Conservation (phyloP, 1,140 invertebrate genomes). For the Pseudomyrmex cubaensis region DNA sequence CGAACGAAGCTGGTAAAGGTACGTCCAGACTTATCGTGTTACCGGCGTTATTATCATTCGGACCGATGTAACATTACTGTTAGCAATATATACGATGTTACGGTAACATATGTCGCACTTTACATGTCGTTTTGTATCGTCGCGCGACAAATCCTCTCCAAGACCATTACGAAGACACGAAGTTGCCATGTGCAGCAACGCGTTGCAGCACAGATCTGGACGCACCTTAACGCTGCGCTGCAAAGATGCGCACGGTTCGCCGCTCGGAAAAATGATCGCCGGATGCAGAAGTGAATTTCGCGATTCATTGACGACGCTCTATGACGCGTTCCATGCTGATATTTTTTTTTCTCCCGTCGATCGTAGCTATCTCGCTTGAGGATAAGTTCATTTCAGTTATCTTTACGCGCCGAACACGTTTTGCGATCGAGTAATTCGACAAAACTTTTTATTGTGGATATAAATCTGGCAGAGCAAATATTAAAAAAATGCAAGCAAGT, state of each 20-base stretch:
- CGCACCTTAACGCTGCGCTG: neutral
- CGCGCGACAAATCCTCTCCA: too few species aligned
- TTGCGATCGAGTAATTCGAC: too few species aligned
- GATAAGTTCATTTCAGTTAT: neutral
- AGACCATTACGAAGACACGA: too few species aligned
- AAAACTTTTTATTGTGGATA: too few species aligned
- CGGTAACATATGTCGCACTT: too few species aligned
- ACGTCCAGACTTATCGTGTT: neutral
- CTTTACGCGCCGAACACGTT: too few species aligned
- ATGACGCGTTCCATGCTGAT: neutral
- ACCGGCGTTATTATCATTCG: too few species aligned
- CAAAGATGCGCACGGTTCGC: neutral
- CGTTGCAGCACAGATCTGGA: neutral
- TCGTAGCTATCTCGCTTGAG: neutral
- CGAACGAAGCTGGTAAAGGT: neutral
- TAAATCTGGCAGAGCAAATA: too few species aligned
- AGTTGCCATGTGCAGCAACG: neutral
- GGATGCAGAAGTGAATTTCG: conserved; percentile 13
- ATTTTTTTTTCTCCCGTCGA: neutral
- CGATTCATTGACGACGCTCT: neutral
- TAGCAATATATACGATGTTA: too few species aligned
- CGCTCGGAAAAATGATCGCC: conserved; percentile 3
- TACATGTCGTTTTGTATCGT: too few species aligned
- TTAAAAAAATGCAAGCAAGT: too few species aligned
- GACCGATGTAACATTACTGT: too few species aligned